phyloP scores from a whole-genome alignment of 2,888 invertebrate genomes.

The Tipula confusa region DNA sequence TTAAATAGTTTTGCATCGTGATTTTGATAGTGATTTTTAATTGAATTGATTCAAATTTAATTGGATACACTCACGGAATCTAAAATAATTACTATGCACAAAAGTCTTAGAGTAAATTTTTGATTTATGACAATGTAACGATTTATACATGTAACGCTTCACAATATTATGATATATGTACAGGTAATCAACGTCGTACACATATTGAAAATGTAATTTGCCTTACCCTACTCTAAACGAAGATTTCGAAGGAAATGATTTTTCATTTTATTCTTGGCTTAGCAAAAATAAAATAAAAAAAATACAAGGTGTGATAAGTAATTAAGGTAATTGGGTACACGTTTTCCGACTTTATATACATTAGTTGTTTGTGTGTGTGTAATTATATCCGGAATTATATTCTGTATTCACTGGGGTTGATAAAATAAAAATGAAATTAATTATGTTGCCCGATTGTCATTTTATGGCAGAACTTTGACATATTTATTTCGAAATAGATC shows the following conservation, averaged over 20 bases:
- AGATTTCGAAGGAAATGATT: not conserved
- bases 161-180: not conserved
- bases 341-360: not conserved
- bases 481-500: not conserved
- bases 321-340: not conserved
- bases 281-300: not conserved
- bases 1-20: not conserved
- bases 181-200: not conserved
- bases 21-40: not conserved
- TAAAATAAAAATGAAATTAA: not conserved
- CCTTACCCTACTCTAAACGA: not conserved
- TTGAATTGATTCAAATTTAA: not conserved
- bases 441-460: not conserved
- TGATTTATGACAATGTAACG: too few relatives aligned
- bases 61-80: not conserved
- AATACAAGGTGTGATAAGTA: not conserved
- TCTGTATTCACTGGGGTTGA: not conserved
- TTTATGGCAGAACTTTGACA: not conserved
- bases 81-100: not conserved
- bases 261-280: not conserved
- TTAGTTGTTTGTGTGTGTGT: not conserved
- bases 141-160: not conserved
- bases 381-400: not conserved
- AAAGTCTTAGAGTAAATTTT: not conserved
- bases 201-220: not conserved